Base-by-base conservation (phyloP, 2,888 invertebrate species). In the Xestia ashworthii region DNA sequence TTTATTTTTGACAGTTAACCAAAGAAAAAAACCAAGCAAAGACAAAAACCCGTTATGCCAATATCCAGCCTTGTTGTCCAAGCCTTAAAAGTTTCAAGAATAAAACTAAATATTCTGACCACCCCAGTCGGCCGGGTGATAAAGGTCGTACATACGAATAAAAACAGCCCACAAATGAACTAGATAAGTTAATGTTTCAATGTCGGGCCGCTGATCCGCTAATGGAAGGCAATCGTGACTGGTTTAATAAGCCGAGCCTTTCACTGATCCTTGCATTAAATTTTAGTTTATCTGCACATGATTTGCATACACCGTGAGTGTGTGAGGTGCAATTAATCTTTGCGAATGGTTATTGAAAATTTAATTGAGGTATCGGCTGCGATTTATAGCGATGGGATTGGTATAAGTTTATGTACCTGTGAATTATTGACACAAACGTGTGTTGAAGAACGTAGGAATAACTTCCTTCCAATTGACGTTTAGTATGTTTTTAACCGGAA, bases 191-290 rank as follows among this genome's bases (percentile, higher is more conserved):
- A 71, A 82, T 72, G 78, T 82, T 85, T 91, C 91, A 91, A 91
- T 91, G 91, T 90, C 91, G 74, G 75, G 66, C 69, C 78, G 67
- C 67, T 78, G 81, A 89, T 87, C 85, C 78, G 81, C 79, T 90
- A 91, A 90, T 90, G 84, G 85, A 78, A 78, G 86, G 80, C 75
- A 71, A 82, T 89, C 92, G 92, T 92, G 92, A 92, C 90, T 83
- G 76, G 90, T 88, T 87, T 88, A 90, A 89, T 89, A 89, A 82
- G 74, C 74, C 80, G 64, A 76, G 81, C 91, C 92, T 91, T 91
- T 92, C 92, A 92, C 90, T 87, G 91, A 89, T 90, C 89, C 89
- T 90, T 90, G 89, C 88, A 77, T 84, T 88, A 87, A 88, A 89
- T 87, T 88, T 89, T 80, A 88, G 85, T 84, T 90, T 89, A 89